Base-by-base conservation (phyloP, 64 coral and sea anemone genomes). In the Cladopsammia gracilis region DNA sequence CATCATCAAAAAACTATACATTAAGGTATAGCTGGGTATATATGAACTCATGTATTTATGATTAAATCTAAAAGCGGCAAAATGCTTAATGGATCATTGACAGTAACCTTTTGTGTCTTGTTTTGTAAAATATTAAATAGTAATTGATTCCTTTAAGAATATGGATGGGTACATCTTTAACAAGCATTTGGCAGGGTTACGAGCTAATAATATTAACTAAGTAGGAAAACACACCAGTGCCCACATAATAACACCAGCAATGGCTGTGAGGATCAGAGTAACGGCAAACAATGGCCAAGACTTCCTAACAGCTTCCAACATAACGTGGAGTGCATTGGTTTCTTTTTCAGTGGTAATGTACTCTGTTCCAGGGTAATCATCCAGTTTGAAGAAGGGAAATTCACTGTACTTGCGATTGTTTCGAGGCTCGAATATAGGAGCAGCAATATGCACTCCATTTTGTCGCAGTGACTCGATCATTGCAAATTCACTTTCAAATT, bases 261-360 rank as follows among this genome's bases (percentile, higher is more conserved):
- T 87, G 18, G 69, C 85, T 10, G 85, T 87, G 14, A 87, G 48
- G 10, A 87, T 48, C 19, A 87, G 47, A 43, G 85, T 87, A 58
- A 87, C 72, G 25, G 72, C 85, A 5, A 87, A 47, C 51, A 87
- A 59, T 20, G 85, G 85, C 85, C 85, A 87, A 19, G 85, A 69
- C 4, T 58, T 87, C 18, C 12, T 5, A 25, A 87, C 85, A 5
- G 72, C 44, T 1, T 75, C 72, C 34, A 75, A n/a, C 43, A 75
- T 15, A 75, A 52, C 46, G 20, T 14, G 48, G 45, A 51, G 72
- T n/a, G 72, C 45, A 45, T 45, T 75, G 0, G 19, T 7, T 20
- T 75, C 5, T 19, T 75, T 13, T n/a, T 49, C 15, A 20, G 2
- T 20, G 5, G 46, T 75, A 12, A 75, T 75, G 9, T 75, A 75